phyloP scores from a whole-genome alignment of 2,797 vertebrate genomes.

The Mycteria americana region DNA sequence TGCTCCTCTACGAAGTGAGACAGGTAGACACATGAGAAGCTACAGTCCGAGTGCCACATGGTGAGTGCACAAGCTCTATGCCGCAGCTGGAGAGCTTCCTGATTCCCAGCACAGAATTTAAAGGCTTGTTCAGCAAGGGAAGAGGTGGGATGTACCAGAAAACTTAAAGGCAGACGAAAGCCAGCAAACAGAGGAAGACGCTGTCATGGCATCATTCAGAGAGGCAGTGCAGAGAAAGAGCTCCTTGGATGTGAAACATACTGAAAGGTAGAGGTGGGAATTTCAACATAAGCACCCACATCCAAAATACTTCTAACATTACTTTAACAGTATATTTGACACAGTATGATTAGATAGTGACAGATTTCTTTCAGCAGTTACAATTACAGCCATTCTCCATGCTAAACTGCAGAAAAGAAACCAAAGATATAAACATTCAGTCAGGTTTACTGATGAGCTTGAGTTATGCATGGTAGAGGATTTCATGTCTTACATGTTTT shows the following conservation, averaged over 20 bases:
- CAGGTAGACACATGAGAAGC: not conserved
- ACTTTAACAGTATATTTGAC: not conserved
- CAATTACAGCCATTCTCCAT: not conserved
- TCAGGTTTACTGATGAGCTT: not conserved
- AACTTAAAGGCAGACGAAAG: not conserved
- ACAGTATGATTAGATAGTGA: not conserved
- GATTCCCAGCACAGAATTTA: not conserved
- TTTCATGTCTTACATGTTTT: not conserved
- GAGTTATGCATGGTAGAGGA: not conserved
- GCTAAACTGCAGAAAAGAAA: not conserved
- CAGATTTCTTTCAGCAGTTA: not conserved
- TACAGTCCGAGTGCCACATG: not conserved
- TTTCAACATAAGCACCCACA: not conserved
- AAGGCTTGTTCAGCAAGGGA: not conserved
- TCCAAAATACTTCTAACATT: not conserved
- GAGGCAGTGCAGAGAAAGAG: not conserved
- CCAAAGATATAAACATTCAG: not conserved
- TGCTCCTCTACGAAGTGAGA: not conserved
- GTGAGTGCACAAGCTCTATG: rapidly evolving
- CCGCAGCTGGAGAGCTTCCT: not conserved
- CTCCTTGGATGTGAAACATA: not conserved
- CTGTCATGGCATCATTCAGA: not conserved
- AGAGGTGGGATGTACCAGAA: not conserved
- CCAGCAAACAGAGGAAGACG: not conserved
- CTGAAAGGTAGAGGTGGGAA: not conserved